phyloP scores from a whole-genome alignment of 2,113 vertebrate genomes.

The Antigone vipio region DNA sequence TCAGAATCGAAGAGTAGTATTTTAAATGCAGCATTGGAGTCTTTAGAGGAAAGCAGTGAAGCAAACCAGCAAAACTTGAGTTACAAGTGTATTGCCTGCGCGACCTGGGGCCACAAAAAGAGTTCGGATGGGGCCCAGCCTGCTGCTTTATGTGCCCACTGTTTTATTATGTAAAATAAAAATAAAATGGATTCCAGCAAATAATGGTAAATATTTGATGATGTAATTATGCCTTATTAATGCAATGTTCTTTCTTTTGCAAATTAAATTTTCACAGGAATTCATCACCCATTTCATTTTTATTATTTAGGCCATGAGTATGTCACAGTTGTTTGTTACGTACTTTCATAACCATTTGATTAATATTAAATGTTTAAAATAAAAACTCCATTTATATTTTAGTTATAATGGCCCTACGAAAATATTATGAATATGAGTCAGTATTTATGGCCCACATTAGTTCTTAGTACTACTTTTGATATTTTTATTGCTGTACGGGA shows the following conservation, averaged over 20 bases:
- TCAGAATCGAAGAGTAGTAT: not conserved
- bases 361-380: constrained; percentile 75
- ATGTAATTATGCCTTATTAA: constrained; percentile 79
- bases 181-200: constrained; percentile 67
- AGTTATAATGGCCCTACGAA: constrained; percentile 50
- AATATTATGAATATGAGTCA: constrained; percentile 46
- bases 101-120: not conserved
- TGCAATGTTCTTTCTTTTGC: constrained; percentile 71
- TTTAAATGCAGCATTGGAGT: not conserved
- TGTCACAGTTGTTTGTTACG: constrained; percentile 72
- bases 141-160: constrained; percentile 20
- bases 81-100: not conserved
- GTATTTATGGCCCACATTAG: constrained; percentile 59
- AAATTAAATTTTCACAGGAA: constrained; percentile 75
- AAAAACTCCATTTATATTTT: constrained; percentile 69
- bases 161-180: constrained; percentile 67
- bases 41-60: not conserved
- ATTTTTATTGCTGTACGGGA: constrained; percentile 48
- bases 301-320: constrained; percentile 70
- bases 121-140: not conserved
- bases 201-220: constrained; percentile 80
- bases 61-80: not conserved
- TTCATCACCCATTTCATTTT: constrained; percentile 74
- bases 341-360: constrained; percentile 76
- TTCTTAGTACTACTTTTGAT: constrained; percentile 56